These are phyloP conservation scores for Drosophila asahinai DNA, from an alignment of 1,140 invertebrate species.

Conservation along the genomic window DNA sequence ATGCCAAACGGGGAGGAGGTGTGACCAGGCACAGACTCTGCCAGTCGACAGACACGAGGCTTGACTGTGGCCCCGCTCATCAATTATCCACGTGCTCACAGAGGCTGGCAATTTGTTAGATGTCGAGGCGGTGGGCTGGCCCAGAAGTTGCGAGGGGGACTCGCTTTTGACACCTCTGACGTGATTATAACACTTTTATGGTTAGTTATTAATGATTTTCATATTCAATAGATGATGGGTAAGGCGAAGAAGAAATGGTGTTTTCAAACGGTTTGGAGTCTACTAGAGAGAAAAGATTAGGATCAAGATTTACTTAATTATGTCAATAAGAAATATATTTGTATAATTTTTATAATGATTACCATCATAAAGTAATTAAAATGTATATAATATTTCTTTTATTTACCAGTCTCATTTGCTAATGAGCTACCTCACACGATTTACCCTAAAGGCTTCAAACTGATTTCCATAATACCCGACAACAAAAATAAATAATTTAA, in stretches of 20 bases:
- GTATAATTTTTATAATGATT: not conserved
- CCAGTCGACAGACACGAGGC: constrained; percentile 21
- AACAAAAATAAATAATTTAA: constrained; percentile 25
- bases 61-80: constrained; percentile 62
- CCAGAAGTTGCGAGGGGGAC: constrained; percentile 1
- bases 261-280: not conserved
- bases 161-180: constrained; percentile 77
- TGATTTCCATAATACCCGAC: constrained; percentile 42
- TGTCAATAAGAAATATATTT: not conserved
- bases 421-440: constrained; percentile 10
- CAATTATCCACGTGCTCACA: constrained; percentile 80
- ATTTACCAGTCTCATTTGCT: constrained; percentile 7
- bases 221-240: constrained; percentile 38
- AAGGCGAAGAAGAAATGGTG: not conserved
- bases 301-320: not conserved
- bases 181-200: constrained; percentile 81
- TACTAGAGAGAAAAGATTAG: not conserved
- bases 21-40: constrained; percentile 14
- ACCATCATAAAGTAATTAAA: not conserved
- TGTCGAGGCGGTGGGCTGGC: constrained; percentile 36
- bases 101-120: constrained; percentile 73
- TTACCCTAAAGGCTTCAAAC: constrained; percentile 12
- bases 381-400: not conserved
- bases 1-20: constrained; percentile 54
- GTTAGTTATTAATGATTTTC: constrained; percentile 73